phyloP scores from a whole-genome alignment of 37 sponge, comb jelly and placozoan species.

The Agelas oroides region DNA sequence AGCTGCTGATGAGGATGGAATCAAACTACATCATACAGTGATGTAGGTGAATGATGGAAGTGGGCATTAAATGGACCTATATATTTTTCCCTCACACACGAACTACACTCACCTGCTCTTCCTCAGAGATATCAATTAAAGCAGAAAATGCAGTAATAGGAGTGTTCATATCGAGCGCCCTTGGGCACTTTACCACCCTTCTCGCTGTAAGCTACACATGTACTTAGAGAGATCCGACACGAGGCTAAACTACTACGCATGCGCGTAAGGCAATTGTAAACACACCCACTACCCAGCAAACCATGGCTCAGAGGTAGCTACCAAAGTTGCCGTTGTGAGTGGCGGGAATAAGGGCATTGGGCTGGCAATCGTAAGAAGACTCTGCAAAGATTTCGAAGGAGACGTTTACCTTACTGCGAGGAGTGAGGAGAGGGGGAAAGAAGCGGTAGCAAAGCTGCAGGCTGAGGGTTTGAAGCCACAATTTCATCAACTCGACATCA shows the following conservation, averaged over 20 bases:
- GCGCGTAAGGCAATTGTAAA: too few species aligned
- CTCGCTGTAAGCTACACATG: not conserved
- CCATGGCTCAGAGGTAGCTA: not conserved
- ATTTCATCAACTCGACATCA: slow-evolving; percentile 91
- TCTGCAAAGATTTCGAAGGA: slow-evolving; percentile 85
- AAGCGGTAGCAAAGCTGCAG: slow-evolving; percentile 67
- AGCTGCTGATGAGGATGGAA: too few species aligned
- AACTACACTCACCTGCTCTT: slow-evolving; percentile 45
- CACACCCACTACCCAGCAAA: too few species aligned
- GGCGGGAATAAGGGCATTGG: slow-evolving; percentile 96
- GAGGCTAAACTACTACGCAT: not conserved
- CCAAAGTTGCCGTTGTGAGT: slow-evolving; percentile 85
- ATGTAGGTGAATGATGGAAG: too few species aligned
- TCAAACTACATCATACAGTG: too few species aligned
- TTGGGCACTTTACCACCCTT: not conserved
- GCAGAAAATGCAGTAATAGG: slow-evolving; percentile 67
- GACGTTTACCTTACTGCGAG: slow-evolving; percentile 88
- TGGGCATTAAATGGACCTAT: too few species aligned
- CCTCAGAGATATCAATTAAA: slow-evolving; percentile 61
- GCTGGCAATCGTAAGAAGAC: slow-evolving; percentile 79
- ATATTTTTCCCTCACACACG: not conserved
- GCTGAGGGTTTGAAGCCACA: slow-evolving; percentile 71
- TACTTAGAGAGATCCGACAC: too few species aligned
- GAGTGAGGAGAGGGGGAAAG: slow-evolving; percentile 62
- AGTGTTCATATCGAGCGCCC: slow-evolving; percentile 30